These are phyloP conservation scores for Parazoanthus atlanticus DNA, from an alignment of 92 coral and sea anemone species.

Conservation along the genomic window DNA sequence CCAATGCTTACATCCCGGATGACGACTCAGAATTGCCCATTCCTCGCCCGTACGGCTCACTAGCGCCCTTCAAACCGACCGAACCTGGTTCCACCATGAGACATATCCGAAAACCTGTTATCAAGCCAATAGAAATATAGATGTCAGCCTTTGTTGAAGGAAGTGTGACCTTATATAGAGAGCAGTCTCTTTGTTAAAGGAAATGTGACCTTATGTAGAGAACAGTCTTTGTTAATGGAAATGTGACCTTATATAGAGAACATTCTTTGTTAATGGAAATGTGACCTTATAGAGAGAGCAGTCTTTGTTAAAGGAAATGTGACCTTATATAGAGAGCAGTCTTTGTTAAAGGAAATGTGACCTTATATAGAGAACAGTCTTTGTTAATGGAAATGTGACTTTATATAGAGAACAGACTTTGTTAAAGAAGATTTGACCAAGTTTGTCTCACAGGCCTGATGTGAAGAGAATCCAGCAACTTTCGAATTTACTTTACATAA, in stretches of 20 bases:
- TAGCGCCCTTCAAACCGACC: constrained; percentile 98
- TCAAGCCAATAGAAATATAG: constrained; percentile 98
- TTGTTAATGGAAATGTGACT: background rate
- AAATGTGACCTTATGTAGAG: background rate
- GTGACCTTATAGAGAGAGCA: no score
- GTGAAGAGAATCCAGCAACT: background rate
- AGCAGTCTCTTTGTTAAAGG: no score
- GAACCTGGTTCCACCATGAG: constrained; percentile 99
- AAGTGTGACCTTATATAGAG: background rate
- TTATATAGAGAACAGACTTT: background rate
- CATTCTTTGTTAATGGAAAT: background rate
- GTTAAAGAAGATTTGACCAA: background rate
- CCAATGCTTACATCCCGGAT: constrained; percentile 99
- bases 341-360: background rate
- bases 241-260: background rate
- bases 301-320: background rate
- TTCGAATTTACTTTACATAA: background rate
- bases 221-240: background rate
- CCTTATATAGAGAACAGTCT: no score
- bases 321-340: background rate
- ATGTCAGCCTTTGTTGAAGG: background rate
- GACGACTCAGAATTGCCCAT: constrained; percentile 97
- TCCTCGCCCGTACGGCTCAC: constrained; percentile 98
- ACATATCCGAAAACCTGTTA: constrained; percentile 92
- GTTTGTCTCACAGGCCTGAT: no score